Base-by-base conservation (phyloP, 2,113 vertebrate genomes). In the Nyctereutes procyonoides region DNA sequence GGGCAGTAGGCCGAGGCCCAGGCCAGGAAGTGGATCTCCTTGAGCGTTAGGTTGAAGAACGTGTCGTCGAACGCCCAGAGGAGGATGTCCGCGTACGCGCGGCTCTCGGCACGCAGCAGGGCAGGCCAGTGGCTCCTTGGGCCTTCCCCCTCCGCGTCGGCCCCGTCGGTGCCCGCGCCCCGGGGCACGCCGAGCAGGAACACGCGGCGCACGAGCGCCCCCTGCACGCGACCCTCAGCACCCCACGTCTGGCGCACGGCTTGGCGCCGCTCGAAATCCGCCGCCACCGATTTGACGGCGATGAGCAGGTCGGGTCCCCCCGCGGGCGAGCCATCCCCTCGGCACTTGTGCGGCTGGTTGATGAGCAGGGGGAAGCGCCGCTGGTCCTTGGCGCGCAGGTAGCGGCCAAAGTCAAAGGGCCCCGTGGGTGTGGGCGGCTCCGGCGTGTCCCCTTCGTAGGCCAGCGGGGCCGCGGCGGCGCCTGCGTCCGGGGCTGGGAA, bases 31-130 rank as follows among this genome's bases (percentile, higher is more conserved):
- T 99, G 99, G 0, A 99, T 99, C 98, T 99, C 99, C 98, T 99
- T 99, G 83, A 99, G 98, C 0, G 99, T 99, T 97, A 99, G 97
- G 97, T 99, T 99, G 98, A 99, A 99, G 98, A 99, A 99, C 0
- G 99, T 99, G 98, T 99, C 99, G 2, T 99, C 98, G 88, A 99
- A 99, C 97, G 99, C 99, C 99, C 99, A 99, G 15, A 99, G 99
- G 83, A 99, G 98, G 96, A 99, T 98, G 88, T 99, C 99, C 4
- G 95, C 84, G 13, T 99, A 99, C 0, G 97, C 96, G 0, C 98
- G 98, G 74, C 99, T 99, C 98, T 99, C 99, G 4, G 99, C 99
- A 3, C 97, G 98, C 97, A 99, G 93, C 62, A 99, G 99, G 13
- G 98, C 98, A 71, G 99, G 99, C 99, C 99, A 99, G 35, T 96